Evolutionary conservation across 2,888 invertebrate genomes (phyloP).

Genomic region (Rotaria sp.): DNA sequence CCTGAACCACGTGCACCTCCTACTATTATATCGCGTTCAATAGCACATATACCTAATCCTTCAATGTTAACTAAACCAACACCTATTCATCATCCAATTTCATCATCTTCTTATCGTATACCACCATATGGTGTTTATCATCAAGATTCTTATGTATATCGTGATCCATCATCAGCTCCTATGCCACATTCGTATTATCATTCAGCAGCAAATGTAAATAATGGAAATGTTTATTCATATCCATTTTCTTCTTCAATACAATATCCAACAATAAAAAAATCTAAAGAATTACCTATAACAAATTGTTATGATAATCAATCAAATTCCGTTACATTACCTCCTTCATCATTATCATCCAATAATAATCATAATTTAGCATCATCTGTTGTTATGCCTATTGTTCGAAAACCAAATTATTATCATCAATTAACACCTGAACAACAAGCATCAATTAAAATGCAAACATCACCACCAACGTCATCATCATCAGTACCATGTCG

Average conservation of each 20-base stretch:
- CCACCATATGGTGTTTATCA: neutral
- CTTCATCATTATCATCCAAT: neutral
- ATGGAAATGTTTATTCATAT: neutral
- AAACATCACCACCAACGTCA: neutral
- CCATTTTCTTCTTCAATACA: neutral
- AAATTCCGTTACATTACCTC: neutral
- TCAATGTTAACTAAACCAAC: neutral
- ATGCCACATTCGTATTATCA: neutral
- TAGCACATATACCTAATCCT: neutral
- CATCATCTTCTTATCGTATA: neutral
- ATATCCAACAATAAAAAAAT: neutral
- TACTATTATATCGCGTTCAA: neutral
- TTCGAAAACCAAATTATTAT: neutral
- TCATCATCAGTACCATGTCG: neutral
- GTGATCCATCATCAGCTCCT: neutral
- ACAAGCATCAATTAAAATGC: neutral
- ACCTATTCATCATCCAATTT: neutral
- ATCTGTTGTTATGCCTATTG: neutral
- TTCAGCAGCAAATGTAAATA: neutral
- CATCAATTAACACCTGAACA: neutral
- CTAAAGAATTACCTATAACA: neutral
- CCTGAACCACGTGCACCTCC: neutral
- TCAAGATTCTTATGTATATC: neutral
- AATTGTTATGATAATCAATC: neutral
- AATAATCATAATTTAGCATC: neutral